phyloP scores from a whole-genome alignment of 2,113 vertebrate species.

The Antidorcas marsupialis region DNA sequence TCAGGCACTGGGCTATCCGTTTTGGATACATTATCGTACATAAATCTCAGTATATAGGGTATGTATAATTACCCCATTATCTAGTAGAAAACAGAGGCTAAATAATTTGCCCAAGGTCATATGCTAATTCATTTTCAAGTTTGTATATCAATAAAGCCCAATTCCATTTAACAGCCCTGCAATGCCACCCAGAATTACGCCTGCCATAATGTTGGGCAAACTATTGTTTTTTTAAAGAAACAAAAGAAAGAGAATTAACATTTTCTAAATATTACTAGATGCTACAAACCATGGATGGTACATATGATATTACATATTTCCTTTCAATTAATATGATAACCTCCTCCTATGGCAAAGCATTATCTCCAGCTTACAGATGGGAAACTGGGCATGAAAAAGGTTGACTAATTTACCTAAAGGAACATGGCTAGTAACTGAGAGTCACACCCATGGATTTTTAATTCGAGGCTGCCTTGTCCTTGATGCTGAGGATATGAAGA shows the following conservation, averaged over 20 bases:
- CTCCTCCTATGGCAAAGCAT: not conserved
- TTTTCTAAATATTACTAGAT: not conserved
- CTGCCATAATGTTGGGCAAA: not conserved
- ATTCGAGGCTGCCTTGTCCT: not conserved
- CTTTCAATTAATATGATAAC: not conserved
- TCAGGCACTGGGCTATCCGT: not conserved
- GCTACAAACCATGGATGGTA: not conserved
- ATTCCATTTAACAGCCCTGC: not conserved
- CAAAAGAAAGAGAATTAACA: not conserved
- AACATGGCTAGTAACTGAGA: not conserved
- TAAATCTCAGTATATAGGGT: not conserved
- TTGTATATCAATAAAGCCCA: not conserved
- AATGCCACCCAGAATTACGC: not conserved
- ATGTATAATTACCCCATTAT: not conserved
- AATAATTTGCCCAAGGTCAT: not conserved
- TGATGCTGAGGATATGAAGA: not conserved
- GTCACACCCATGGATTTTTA: not conserved
- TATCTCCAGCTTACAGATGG: not conserved
- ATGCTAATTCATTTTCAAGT: not conserved
- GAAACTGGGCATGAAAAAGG: not conserved
- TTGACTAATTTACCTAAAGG: not conserved
- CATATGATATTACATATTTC: not conserved
- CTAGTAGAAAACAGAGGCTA: not conserved
- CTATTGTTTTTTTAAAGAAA: not conserved
- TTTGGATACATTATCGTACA: not conserved